Evolutionary conservation across 2,888 invertebrate species (phyloP).

Genomic region (Dolichopus griseipennis): DNA sequence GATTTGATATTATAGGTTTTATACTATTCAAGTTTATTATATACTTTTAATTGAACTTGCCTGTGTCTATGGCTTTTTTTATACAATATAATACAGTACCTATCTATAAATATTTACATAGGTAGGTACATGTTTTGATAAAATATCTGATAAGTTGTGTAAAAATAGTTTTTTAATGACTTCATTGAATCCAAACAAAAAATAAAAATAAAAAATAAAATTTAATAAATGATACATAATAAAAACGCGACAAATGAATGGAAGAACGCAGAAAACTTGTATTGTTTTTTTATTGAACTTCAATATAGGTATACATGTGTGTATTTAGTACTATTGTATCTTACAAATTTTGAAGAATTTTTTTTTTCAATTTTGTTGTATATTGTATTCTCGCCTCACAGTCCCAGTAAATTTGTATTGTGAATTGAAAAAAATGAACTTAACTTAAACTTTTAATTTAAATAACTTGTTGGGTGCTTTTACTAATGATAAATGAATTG

Average conservation of each 20-base stretch:
- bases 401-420: too few species aligned
- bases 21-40: too few species aligned
- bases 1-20: too few species aligned
- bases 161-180: slow-evolving; percentile 4
- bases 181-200: not conserved
- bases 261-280: not conserved
- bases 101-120: too few species aligned
- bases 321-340: too few species aligned
- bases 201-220: not conserved
- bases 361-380: not conserved
- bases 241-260: not conserved
- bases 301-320: not conserved
- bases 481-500: not conserved
- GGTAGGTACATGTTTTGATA: not conserved
- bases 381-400: not conserved
- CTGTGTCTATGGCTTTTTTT: too few species aligned
- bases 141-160: not conserved
- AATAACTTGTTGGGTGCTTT: not conserved
- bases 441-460: not conserved
- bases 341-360: not conserved
- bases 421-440: not conserved
- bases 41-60: too few species aligned
- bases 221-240: too few species aligned
- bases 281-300: not conserved
- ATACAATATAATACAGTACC: too few species aligned